These are phyloP conservation scores for Eucriotettix oculatus DNA, from an alignment of 2,888 invertebrate genomes.

Conservation along the genomic window DNA sequence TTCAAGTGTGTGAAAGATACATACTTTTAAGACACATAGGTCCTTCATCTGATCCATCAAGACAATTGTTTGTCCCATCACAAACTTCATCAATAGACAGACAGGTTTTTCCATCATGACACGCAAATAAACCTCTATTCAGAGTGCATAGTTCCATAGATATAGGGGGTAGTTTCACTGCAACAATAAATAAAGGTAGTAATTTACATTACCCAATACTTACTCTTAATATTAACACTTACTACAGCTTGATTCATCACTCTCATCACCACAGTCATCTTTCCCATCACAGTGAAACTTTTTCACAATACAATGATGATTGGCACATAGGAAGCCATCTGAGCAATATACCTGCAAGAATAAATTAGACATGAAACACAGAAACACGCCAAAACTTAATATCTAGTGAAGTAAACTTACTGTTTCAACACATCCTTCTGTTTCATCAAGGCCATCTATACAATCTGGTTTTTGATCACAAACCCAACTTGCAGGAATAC, in stretches of 20 bases:
- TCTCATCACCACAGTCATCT: constrained; percentile 36
- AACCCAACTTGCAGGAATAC: constrained; percentile 23
- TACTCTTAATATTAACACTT: constrained; percentile 16
- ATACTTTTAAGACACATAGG: constrained; percentile 19
- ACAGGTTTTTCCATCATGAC: constrained; percentile 35
- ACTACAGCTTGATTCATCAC: constrained; percentile 27
- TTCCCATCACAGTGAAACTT: constrained; percentile 21
- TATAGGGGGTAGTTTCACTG: neutral
- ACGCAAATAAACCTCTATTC: constrained; percentile 32
- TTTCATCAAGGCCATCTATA: constrained; percentile 26
- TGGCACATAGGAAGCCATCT: constrained; percentile 17
- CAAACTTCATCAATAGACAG: constrained; percentile 34
- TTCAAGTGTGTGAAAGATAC: neutral
- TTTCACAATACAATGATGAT: constrained; percentile 17
- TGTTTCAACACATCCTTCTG: constrained; percentile 17
- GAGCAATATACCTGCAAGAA: constrained; percentile 3
- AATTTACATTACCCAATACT: too few species aligned
- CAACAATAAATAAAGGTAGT: neutral
- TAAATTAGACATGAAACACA: neutral
- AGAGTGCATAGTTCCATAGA: constrained; percentile 24
- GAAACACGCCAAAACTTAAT: constrained; percentile 9
- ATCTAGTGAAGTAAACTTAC: constrained; percentile 5
- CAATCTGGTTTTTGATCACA: constrained; percentile 27
- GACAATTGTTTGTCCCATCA: constrained; percentile 36
- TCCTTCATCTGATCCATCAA: constrained; percentile 45